Conservation (phyloP, 2,113 vertebrate species). For the Herpailurus yagouaroundi region DNA sequence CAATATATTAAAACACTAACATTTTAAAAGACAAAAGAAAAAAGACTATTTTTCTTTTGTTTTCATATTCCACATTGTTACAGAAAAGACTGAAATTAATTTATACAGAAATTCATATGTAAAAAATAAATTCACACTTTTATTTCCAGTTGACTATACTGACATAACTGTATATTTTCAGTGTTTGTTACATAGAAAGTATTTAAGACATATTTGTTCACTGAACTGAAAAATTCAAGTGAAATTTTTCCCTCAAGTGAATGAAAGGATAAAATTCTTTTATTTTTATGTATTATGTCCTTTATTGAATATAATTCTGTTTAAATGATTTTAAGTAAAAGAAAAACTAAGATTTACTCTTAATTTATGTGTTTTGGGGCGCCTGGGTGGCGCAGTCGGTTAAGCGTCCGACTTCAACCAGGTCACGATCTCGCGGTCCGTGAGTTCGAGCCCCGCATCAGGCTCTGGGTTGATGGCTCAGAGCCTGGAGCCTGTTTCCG, state of each 20-base stretch:
- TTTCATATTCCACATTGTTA: neutral
- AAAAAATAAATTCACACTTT: neutral
- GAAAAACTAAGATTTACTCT: neutral
- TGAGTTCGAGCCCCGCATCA: too few relatives aligned
- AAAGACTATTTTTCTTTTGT: neutral
- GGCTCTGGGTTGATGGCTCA: too few relatives aligned
- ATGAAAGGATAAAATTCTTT: neutral
- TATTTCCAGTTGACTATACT: neutral
- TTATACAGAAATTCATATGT: neutral
- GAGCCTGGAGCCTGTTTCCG: too few relatives aligned
- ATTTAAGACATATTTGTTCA: neutral
- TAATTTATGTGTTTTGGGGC: neutral
- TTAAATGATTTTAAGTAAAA: constrained; percentile 8
- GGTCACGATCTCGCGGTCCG: too few relatives aligned
- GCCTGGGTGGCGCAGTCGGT: too few relatives aligned
- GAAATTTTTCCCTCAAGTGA: neutral
- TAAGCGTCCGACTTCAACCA: too few relatives aligned
- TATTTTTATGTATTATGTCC: neutral
- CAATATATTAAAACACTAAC: neutral
- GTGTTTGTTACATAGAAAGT: neutral
- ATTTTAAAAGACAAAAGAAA: neutral
- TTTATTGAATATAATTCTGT: neutral
- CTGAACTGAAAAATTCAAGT: neutral
- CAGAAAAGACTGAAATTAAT: neutral
- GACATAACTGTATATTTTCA: neutral